Base-by-base conservation (phyloP, 2,888 invertebrate species). In the Gymnosoma rotundatum region DNA sequence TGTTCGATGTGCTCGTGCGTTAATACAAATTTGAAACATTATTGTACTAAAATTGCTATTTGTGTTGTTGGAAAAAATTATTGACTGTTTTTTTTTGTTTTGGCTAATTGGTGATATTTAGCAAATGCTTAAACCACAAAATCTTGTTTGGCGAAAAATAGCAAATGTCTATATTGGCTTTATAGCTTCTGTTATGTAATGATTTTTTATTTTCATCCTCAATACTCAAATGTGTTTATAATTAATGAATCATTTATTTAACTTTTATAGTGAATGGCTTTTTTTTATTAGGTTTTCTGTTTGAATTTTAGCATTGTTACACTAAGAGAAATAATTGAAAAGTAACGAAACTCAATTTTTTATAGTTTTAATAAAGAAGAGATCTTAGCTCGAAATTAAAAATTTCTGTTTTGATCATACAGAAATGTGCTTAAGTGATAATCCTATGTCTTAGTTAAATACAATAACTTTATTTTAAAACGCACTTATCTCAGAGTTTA, bases 101-200 rank as follows among this genome's bases (percentile, higher is more conserved):
- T 58, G 64, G 85, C 86, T 87, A 88, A 88, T 87, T 87, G 87
- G 76, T 83, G 86, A 83, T 87, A 87, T 87, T 88, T 86, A 87
- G 87, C 86, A 86, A 87, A 87, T 86, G 86, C 74, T 75, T 82
- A 86, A 87, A 84, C 87, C 87, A 78, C 87, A 87, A 82, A 81
- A 86, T 82, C 85, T 82, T 82, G 81, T 82, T 82, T 69, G 64
- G 32, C 20, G 38, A 45, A 73, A 73, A 83, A 58, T 21, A 18
- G 64, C 58, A 64, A 61, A 20, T 54, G 67, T 58, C 56, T 64
- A 45, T 64, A 45, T 66, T 58, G 64, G 38, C 21, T 18, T 63
- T 45, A n/a, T 58, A 42, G 58, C 8, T 50, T 70, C 20, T 52
- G n/a, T 58, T 56, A 18, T 52, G 64, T 56, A 36, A n/a, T 21